phyloP scores from a whole-genome alignment of 2,888 invertebrate species.

The Hyposoter didymator region DNA sequence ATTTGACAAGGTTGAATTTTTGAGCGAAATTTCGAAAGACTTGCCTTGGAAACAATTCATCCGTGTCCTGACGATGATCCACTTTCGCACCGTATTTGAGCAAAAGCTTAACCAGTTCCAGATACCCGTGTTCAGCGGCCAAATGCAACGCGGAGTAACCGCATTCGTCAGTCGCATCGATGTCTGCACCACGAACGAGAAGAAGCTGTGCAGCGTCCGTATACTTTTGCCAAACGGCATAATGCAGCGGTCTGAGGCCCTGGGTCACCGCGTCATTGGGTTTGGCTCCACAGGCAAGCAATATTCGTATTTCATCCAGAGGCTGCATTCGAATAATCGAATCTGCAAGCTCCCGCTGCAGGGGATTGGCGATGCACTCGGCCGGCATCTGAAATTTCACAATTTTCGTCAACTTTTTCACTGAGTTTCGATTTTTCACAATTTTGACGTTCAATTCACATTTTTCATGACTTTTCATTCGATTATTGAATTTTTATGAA shows the following conservation, averaged over 20 bases:
- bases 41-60: conserved; percentile 88
- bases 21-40: background rate
- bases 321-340: conserved; percentile 95
- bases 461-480: no score
- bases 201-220: conserved; percentile 92
- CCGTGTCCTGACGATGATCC: conserved; percentile 91
- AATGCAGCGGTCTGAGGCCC: conserved; percentile 95
- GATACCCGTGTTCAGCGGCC: conserved; percentile 94
- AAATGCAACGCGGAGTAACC: conserved; percentile 96
- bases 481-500: no score
- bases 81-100: conserved; percentile 92
- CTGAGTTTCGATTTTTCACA: background rate
- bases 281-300: conserved; percentile 94
- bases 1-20: background rate
- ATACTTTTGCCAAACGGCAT: conserved; percentile 95
- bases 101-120: conserved; percentile 89
- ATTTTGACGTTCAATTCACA: background rate
- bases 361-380: conserved; percentile 90
- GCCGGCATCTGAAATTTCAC: conserved; percentile 87
- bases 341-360: conserved; percentile 95
- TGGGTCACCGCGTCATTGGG: conserved; percentile 93
- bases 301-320: conserved; percentile 93
- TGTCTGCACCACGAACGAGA: conserved; percentile 92
- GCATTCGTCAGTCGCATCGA: conserved; percentile 94
- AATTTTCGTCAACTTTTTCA: background rate